Base-by-base conservation (phyloP, 1,140 invertebrate species). In the Sycobia sp. region DNA sequence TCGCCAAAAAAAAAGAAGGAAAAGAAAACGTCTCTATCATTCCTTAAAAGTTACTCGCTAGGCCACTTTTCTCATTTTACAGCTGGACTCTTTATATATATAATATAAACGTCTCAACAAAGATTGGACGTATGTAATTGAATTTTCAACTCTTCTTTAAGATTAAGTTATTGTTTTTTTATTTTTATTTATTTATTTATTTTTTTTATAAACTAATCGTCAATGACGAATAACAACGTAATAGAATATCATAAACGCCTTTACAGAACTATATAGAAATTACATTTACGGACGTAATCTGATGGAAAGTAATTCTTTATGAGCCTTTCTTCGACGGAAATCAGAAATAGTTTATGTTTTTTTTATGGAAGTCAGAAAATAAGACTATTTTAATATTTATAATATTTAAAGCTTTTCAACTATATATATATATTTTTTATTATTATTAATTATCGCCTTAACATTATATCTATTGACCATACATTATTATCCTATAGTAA, bases 31-130 rank as follows among this genome's bases (percentile, higher is more conserved):
- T n/a, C n/a, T n/a, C n/a, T n/a, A n/a, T n/a, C n/a, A 50, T 34
- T 50, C n/a, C 13, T 50, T 29, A 49, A 69, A 59, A 54, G 46
- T 58, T 66, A 66, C 66, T 68, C 51, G 3, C 14, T 29, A 62
- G 51, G 41, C 39, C 51, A 36, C 25, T 41, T 51, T 53, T 57
- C 29, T 60, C 16, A 39, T 44, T 53, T n/a, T n/a, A n/a, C 46
- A 53, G 5, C 25, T 44, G 22, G 18, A 34, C 20, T 47, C n/a
- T n/a, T 57, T 57, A 25, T 13, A 1, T n/a, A 32, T 23, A 13
- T 49, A 13, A 20, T 36, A 10, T 36, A 10, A 25, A n/a, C 14
- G 32, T 18, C 50, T 53, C 43, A 67, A 44, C 32, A 47, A 23
- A 61, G 58, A 57, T 43, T 27, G 68, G 61, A 39, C 49, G 32